A percentile compares a stretch with the other conserved stretches of the same genome.
Conservation (phyloP, 1,140 invertebrate genomes). For the Pachypsylla venusta region DNA sequence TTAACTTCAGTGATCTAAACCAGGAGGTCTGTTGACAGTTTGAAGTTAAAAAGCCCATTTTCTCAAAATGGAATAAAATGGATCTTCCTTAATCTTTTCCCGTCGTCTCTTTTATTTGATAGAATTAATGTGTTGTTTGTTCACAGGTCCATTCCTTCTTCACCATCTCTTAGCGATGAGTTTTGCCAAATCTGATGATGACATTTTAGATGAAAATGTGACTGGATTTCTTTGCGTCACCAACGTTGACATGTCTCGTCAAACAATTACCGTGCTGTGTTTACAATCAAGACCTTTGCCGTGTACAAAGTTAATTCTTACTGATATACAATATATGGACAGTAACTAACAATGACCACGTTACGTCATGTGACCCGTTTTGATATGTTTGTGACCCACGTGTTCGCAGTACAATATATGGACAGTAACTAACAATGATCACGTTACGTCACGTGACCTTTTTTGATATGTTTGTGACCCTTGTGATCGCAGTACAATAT, state of each 20-base stretch:
- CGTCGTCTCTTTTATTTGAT: not conserved
- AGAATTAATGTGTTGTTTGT: not conserved
- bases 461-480: too few species aligned
- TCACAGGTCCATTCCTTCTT: conserved; percentile 46
- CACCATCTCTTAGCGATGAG: conserved; percentile 82
- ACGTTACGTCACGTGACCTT: too few species aligned
- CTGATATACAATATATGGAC: conserved; percentile 80
- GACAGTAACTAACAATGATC: conserved; percentile 60
- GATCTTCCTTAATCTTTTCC: not conserved
- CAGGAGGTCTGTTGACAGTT: not conserved
- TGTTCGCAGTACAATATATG: conserved; percentile 86
- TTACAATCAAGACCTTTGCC: conserved; percentile 84
- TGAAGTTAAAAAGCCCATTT: not conserved
- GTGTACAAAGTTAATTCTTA: conserved; percentile 59
- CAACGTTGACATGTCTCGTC: conserved; percentile 72
- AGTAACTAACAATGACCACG: conserved; percentile 53
- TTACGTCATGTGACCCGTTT: too few species aligned
- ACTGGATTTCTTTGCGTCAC: conserved; percentile 88
- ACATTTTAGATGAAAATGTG: conserved; percentile 75
- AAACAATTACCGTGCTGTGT: conserved; percentile 74
- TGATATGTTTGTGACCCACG: too few species aligned
- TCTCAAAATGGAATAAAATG: not conserved
- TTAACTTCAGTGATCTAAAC: too few species aligned
- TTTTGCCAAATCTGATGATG: conserved; percentile 60
- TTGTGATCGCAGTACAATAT: too few species aligned